Conservation (phyloP, 2,797 vertebrate genomes). For the Monodelphis domestica region DNA sequence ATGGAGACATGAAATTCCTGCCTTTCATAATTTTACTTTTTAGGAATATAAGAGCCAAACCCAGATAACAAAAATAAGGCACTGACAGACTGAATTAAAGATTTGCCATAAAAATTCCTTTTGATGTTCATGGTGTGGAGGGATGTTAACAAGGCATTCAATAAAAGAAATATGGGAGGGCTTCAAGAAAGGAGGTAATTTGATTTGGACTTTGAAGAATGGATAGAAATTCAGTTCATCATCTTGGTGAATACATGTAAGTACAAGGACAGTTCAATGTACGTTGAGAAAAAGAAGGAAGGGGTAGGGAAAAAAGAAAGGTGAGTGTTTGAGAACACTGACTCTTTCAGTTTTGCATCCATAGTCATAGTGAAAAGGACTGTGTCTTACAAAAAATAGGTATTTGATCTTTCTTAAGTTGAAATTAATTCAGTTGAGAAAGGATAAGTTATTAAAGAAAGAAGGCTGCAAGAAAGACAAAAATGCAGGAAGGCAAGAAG, state of each 20-base stretch:
- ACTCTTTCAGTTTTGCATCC: neutral
- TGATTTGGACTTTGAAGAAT: neutral
- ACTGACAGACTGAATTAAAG: neutral
- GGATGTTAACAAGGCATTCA: neutral
- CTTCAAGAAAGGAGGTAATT: neutral
- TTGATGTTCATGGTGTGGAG: neutral
- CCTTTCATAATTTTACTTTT: neutral
- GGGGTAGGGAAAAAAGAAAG: neutral
- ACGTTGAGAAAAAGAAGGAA: neutral
- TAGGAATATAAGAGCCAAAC: neutral
- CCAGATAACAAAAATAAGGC: neutral
- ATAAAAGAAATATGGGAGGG: neutral
- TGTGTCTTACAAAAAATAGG: neutral
- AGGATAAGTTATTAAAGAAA: neutral
- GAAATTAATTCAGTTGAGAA: neutral
- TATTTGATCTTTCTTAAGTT: neutral
- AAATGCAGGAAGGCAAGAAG: neutral
- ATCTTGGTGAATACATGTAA: neutral
- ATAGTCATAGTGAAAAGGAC: neutral
- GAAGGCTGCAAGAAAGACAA: neutral
- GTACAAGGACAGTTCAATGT: neutral
- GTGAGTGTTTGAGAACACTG: neutral
- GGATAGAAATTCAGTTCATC: neutral
- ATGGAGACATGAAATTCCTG: neutral
- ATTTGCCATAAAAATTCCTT: neutral